A percentile compares a stretch with the other conserved stretches of the same genome.
These are phyloP conservation scores for Chelidonichthys spinosus DNA, from an alignment of 2,797 vertebrate genomes.

Conservation along the genomic window DNA sequence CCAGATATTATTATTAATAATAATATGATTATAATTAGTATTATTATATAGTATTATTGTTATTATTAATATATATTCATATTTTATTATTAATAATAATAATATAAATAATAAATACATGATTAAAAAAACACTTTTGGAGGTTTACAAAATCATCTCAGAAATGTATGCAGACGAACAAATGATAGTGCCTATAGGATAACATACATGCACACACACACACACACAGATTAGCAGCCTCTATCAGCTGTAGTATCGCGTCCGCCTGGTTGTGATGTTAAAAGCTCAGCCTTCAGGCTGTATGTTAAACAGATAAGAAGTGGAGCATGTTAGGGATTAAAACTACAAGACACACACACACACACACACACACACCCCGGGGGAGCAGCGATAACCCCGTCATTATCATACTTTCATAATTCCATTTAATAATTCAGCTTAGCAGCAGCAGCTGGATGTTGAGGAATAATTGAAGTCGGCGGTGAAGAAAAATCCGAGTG, in stretches of 20 bases:
- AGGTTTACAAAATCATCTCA: slow-evolving; percentile 21
- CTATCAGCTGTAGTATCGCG: slow-evolving; percentile 62
- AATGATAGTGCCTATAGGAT: not conserved
- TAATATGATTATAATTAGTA: slow-evolving; percentile 4
- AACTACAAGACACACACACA: slow-evolving; percentile 61
- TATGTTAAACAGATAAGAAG: slow-evolving; percentile 75
- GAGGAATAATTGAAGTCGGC: slow-evolving; percentile 64
- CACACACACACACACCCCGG: slow-evolving; percentile 47
- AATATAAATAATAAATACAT: not conserved
- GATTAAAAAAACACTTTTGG: no score
- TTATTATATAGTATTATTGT: no score
- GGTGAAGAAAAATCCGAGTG: slow-evolving; percentile 38
- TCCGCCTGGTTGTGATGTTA: slow-evolving; percentile 68
- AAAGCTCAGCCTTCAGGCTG: slow-evolving; percentile 75
- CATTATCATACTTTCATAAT: slow-evolving; percentile 77
- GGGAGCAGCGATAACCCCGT: slow-evolving; percentile 71
- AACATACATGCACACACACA: slow-evolving; percentile 27
- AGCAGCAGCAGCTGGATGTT: slow-evolving; percentile 58
- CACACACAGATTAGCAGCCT: slow-evolving; percentile 47
- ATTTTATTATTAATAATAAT: slow-evolving; percentile 3
- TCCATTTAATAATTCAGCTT: slow-evolving; percentile 75
- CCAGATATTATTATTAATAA: slow-evolving; percentile 19
- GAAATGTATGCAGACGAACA: slow-evolving; percentile 17
- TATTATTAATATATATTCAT: no score
- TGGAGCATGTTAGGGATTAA: slow-evolving; percentile 74